Evolutionary conservation across 2,113 vertebrate species (phyloP), one percentile per base, ranked within the genome.

Genomic region (Rhabdornis inornatus): DNA sequence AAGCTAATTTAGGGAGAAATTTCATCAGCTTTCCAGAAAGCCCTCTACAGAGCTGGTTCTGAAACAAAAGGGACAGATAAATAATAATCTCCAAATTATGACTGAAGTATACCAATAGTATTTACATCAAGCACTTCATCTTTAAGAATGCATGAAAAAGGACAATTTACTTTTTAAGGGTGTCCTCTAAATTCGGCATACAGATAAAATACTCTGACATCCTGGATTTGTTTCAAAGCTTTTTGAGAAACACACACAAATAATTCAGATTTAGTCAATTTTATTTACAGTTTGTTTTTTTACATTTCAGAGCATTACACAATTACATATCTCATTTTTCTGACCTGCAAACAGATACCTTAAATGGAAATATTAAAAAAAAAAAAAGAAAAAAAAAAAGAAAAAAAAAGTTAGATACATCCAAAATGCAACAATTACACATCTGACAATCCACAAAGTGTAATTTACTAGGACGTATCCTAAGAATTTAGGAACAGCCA

Each of bases 271-370:
- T 98, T 98, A 98, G 98, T 98, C 83, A 81, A 98, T 98, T 98
- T 98, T 98, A 98, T 98, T 98, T 98, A 98, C 98, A 98, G 90
- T 96, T 98, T 71, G 89, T 50, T 94, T 94, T 98, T 98, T 92
- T 98, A 98, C 98, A 98, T 98, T 98, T 98, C 98, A 98, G 96
- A 98, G 97, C 98, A 98, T 98, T 98, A 98, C 97, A 98, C 98
- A 98, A 98, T 98, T 98, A 98, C 98, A 98, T 97, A 97, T 98
- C 97, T 98, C 97, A 98, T 98, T 99, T 99, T 99, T 99, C 99
- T 99, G 98, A 99, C 99, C 99, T 99, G 99, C 99, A 99, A 99
- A 99, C 99, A 99, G 99, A 99, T 98, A 99, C 98, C 98, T 98
- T 98, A 98, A 98, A 98, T 56, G 98, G 98, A 98, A 98, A 98